Percentiles rank a stretch among this genome's conserved stretches.
Conservation (phyloP, 2,888 invertebrate genomes). For the Himalopsyche japonica region DNA sequence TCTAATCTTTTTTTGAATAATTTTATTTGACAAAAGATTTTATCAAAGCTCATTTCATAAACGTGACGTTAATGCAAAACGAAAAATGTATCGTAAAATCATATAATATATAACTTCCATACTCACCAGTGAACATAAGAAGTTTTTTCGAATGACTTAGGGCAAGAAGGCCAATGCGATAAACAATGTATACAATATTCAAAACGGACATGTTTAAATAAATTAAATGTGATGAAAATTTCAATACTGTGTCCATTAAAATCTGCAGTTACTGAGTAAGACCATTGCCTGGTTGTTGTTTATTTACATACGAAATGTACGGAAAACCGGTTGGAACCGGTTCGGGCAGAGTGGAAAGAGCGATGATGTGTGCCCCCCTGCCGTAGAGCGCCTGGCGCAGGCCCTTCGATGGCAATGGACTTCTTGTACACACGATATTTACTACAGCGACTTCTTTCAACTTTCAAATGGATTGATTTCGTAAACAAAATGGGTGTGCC, state of each 20-base stretch:
- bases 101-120: neutral
- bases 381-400: neutral
- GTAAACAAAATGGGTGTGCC: neutral
- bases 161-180: neutral
- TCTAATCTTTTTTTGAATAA: no score
- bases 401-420: neutral
- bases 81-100: neutral
- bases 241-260: neutral
- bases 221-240: neutral
- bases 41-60: no score
- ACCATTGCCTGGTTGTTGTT: neutral
- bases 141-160: neutral
- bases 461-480: neutral
- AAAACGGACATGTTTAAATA: neutral
- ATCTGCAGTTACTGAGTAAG: neutral
- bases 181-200: neutral
- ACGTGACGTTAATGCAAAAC: no score
- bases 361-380: neutral
- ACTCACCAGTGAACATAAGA: neutral
- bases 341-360: neutral
- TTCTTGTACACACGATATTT: neutral
- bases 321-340: neutral
- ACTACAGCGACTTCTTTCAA: neutral
- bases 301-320: neutral
- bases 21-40: no score